Conservation (phyloP, 2,797 vertebrate genomes). For the Crax fasciolata region DNA sequence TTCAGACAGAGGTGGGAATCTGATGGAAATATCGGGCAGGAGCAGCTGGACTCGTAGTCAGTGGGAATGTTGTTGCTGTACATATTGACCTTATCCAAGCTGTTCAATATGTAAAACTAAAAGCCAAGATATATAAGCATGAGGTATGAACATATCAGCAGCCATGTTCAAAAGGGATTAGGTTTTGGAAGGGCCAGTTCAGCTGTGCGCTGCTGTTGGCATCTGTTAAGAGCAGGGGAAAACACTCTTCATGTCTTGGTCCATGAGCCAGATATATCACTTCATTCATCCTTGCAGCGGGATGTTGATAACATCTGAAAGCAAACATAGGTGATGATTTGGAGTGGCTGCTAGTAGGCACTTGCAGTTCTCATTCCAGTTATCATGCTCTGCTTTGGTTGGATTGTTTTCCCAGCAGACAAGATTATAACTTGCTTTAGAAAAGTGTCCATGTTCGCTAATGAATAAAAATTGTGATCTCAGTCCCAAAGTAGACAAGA, state of each 20-base stretch:
- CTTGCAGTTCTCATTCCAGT: slow-evolving; percentile 11
- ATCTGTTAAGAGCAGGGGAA: slow-evolving; percentile 62
- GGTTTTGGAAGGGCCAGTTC: slow-evolving; percentile 47
- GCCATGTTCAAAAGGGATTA: slow-evolving; percentile 58
- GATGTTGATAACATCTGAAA: slow-evolving; percentile 75
- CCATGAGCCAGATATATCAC: slow-evolving; percentile 70
- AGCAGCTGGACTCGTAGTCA: slow-evolving; percentile 55
- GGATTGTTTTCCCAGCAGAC: slow-evolving; percentile 33
- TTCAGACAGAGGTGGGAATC: not conserved
- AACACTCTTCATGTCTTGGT: slow-evolving; percentile 60
- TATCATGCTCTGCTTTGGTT: slow-evolving; percentile 53
- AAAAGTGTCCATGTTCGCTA: not conserved
- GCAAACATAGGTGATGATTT: slow-evolving; percentile 74
- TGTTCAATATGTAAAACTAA: slow-evolving; percentile 65
- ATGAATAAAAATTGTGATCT: not conserved
- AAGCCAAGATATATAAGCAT: slow-evolving; percentile 64
- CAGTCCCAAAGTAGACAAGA: not conserved
- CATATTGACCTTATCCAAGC: slow-evolving; percentile 58
- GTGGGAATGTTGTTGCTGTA: slow-evolving; percentile 36
- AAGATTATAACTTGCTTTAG: slow-evolving; percentile 41
- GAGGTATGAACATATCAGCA: slow-evolving; percentile 65
- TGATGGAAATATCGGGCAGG: slow-evolving; percentile 42
- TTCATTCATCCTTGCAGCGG: slow-evolving; percentile 67
- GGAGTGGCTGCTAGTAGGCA: slow-evolving; percentile 58
- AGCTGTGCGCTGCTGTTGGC: slow-evolving; percentile 65